Base-by-base conservation (phyloP, 2,888 invertebrate species). In the Drosophila monieri region DNA sequence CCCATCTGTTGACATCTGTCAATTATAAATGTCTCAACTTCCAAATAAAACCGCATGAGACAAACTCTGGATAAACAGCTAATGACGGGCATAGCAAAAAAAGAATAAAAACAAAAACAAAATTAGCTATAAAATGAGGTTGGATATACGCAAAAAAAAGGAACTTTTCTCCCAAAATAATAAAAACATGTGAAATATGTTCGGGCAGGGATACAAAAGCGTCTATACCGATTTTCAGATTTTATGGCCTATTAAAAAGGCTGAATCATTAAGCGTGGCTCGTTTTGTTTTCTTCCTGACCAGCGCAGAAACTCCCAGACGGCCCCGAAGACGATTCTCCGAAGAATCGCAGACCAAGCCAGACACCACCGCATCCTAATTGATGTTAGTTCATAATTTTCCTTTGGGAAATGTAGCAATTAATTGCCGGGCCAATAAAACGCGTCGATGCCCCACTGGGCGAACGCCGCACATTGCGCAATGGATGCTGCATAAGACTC, bases 331-430 rank as follows among this genome's bases (percentile, higher is more conserved):
- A 41, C 39, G 14, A 35, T 27, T 56, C 46, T 32, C 43, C 47
- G 27, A 6, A 37, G 39, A 51, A 25, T 46, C 21, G 27, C 15
- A 9, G 25, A 47, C 25, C 6, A 21, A 10, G 12, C 12, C 18
- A 44, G 14, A 21, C 27, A 43, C 43, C 43, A 73, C 56, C 70
- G 68, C 84, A 73, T 73, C 78, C 83, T 83, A 87, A 83, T 80
- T 83, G 83, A 83, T 87, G 87, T 86, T 81, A 87, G 83, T 85
- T 86, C 87, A 83, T 83, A 86, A 83, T 85, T 83, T 87, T 85
- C 81, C 60, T 80, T 86, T 85, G 85, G 81, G 86, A 83, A 80
- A 83, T 86, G 83, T 83, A 86, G 87, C 87, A 83, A 83, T 83
- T 83, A 83, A 86, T 83, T 86, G 83, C 87, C 56, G 73, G 75